Percentiles rank a stretch among this genome's conserved stretches.
Conservation (phyloP, 1,140 invertebrate genomes). For the Panagrolaimus sp. region DNA sequence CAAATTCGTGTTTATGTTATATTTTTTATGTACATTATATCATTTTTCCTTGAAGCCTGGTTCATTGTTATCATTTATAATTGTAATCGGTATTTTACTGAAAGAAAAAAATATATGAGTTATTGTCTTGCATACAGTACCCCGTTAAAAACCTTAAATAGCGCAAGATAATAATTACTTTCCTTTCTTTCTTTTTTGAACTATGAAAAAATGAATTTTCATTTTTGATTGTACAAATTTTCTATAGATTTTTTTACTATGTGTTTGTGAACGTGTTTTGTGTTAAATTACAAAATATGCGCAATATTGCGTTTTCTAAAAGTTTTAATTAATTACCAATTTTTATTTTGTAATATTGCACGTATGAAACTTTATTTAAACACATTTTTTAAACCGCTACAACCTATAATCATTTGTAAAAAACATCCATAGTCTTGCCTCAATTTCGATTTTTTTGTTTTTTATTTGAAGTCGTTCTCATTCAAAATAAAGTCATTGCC, state of each 20-base stretch:
- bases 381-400: no score
- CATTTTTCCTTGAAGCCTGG: slow-evolving; percentile 39
- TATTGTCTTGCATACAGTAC: slow-evolving; percentile 42
- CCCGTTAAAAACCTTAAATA: slow-evolving; percentile 37
- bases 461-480: no score
- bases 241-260: neutral
- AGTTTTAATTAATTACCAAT: no score
- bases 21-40: slow-evolving; percentile 31
- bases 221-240: neutral
- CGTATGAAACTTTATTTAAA: no score
- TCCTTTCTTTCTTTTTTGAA: neutral
- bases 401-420: no score
- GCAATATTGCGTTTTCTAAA: no score
- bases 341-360: no score
- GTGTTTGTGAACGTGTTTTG: no score
- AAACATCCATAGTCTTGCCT: no score
- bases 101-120: slow-evolving; percentile 34
- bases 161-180: neutral
- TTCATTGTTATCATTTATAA: slow-evolving; percentile 55
- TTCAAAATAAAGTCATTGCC: no score
- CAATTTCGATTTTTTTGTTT: no score
- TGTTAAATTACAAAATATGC: no score
- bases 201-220: neutral
- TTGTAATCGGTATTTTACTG: slow-evolving; percentile 36
- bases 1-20: slow-evolving; percentile 41